phyloP scores from a whole-genome alignment of 1,140 invertebrate genomes.

The Polypedilum pembai region DNA sequence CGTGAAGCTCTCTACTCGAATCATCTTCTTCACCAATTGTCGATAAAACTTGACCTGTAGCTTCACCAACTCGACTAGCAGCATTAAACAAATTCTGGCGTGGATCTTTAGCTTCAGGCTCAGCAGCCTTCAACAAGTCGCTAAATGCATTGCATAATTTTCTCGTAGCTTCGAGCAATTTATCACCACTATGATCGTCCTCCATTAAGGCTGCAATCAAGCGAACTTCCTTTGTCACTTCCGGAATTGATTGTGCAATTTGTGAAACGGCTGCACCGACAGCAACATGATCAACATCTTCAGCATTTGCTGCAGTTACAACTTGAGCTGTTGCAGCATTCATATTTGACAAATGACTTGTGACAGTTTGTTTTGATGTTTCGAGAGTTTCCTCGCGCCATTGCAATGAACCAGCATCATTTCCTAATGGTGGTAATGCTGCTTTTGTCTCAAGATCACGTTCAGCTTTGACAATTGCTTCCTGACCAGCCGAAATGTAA shows the following conservation, averaged over 20 bases:
- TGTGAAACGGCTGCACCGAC: slow-evolving; percentile 95
- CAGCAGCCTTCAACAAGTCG: slow-evolving; percentile 87
- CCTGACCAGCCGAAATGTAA: slow-evolving; percentile 79
- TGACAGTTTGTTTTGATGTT: slow-evolving; percentile 92
- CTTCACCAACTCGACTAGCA: slow-evolving; percentile 90
- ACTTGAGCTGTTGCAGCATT: slow-evolving; percentile 97
- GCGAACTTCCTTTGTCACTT: slow-evolving; percentile 89
- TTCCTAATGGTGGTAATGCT: slow-evolving; percentile 56
- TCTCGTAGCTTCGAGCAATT: slow-evolving; percentile 83
- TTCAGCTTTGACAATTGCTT: slow-evolving; percentile 79
- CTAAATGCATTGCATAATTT: slow-evolving; percentile 89
- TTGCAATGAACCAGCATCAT: slow-evolving; percentile 75
- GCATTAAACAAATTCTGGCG: slow-evolving; percentile 88
- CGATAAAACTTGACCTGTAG: slow-evolving; percentile 86
- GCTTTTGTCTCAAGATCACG: slow-evolving; percentile 62
- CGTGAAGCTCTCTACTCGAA: slow-evolving; percentile 66
- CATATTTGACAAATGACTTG: slow-evolving; percentile 96
- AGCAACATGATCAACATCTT: slow-evolving; percentile 87
- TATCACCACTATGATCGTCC: slow-evolving; percentile 67
- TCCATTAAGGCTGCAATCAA: slow-evolving; percentile 92
- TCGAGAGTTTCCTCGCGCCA: slow-evolving; percentile 93
- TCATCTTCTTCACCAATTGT: slow-evolving; percentile 89
- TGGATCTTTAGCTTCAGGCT: slow-evolving; percentile 88
- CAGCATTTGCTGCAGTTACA: slow-evolving; percentile 69
- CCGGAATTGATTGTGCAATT: slow-evolving; percentile 91